Evolutionary conservation across 2,797 vertebrate genomes (phyloP).

Genomic region (Sebastes diploproa): DNA sequence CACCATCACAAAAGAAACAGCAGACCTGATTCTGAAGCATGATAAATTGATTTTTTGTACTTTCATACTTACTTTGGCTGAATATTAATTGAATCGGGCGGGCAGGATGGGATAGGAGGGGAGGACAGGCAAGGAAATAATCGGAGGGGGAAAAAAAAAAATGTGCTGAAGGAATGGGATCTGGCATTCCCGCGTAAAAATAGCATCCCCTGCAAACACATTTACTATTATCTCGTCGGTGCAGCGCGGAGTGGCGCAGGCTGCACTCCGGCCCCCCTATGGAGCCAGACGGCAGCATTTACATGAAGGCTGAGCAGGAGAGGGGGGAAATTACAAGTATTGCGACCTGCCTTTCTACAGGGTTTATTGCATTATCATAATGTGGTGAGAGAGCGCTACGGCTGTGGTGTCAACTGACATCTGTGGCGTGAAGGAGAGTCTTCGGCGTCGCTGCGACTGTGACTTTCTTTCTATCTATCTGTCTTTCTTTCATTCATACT

Average conservation of each 20-base stretch:
- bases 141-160: conserved; percentile 37
- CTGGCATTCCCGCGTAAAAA: conserved; percentile 75
- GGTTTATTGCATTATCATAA: conserved; percentile 79
- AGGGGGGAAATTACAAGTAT: conserved; percentile 74
- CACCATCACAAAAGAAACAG: conserved; percentile 62
- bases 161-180: conserved; percentile 72
- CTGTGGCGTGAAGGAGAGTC: conserved; percentile 22
- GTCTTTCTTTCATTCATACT: background rate
- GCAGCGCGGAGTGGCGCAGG: conserved; percentile 43
- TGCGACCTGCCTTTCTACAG: conserved; percentile 71
- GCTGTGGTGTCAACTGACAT: conserved; percentile 31
- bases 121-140: conserved; percentile 64
- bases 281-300: conserved; percentile 72
- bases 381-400: conserved; percentile 49
- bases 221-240: conserved; percentile 78
- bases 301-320: conserved; percentile 65
- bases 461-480: conserved; percentile 2
- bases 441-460: background rate
- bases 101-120: conserved; percentile 56
- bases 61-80: conserved; percentile 72
- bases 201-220: conserved; percentile 78
- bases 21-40: conserved; percentile 71
- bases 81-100: conserved; percentile 76
- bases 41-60: conserved; percentile 81
- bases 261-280: conserved; percentile 64